Evolutionary conservation across 2,888 invertebrate genomes (phyloP), one percentile per base, ranked within the genome.

Genomic region (Scaptomyza polygonia): DNA sequence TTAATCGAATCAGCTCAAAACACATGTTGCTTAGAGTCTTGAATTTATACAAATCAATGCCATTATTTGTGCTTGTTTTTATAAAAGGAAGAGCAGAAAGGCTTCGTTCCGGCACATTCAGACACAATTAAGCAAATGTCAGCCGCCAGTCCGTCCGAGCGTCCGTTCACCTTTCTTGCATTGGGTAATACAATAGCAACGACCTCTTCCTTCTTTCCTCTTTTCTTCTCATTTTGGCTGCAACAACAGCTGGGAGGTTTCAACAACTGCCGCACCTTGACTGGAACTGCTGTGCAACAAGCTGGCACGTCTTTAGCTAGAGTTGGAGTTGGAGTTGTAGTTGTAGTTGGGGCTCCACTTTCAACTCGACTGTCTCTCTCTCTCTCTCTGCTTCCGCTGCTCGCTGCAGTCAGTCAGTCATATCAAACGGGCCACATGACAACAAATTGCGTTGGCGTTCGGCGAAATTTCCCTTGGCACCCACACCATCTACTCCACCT

Each of bases 101-200:
- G 55, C 63, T 81, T 69, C 80, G 86, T 80, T 80, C 83, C 83
- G 80, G 70, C 66, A 83, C 66, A 79, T 73, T 71, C 80, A 74
- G 79, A 77, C 71, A 77, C 67, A 83, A 83, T 81, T 83, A 81
- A 77, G 59, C 74, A 79, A 84, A 79, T 79, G 84, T 67, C 78
- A 86, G 86, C 71, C 68, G 80, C n/a, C n/a, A n/a, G n/a, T n/a
- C n/a, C n/a, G n/a, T n/a, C n/a, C n/a, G n/a, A n/a, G n/a, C n/a
- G 81, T 80, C 63, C 67, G 86, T 80, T 82, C 86, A 80, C 69
- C 83, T 48, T 48, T 79, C 43, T 61, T 59, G 55, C 14, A 43
- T 49, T 44, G 61, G 39, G 65, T 66, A 71, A 66, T 34, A 54
- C 73, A 76, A 76, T 54, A 59, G 68, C 36, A 27, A 8, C 18